A percentile compares a stretch with the other conserved stretches of the same genome.
phyloP scores from a whole-genome alignment of 2,888 invertebrate species.

The Metellina segmentata region DNA sequence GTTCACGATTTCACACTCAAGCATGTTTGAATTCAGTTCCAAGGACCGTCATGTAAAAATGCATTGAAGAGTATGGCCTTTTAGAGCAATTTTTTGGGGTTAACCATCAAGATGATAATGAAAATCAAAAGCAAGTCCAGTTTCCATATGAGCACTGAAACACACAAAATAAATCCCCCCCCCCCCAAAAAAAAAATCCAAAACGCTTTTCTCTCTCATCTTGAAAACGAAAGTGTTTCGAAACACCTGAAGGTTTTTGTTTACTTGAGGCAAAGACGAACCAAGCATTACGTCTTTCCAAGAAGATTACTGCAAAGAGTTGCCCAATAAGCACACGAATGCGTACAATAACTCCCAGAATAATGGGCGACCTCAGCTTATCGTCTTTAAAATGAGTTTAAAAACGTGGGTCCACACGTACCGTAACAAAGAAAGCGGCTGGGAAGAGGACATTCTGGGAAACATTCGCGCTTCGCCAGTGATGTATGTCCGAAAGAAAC shows the following conservation, averaged over 20 bases:
- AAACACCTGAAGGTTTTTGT: conserved; percentile 11
- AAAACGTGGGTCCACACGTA: conserved; percentile 23
- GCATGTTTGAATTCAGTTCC: too few species aligned
- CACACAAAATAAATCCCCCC: too few species aligned
- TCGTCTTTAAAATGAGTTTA: conserved; percentile 27
- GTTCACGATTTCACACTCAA: too few species aligned
- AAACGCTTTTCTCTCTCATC: neutral
- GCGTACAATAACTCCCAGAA: conserved; percentile 13
- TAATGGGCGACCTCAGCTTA: conserved; percentile 51
- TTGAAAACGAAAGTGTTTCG: conserved; percentile 7
- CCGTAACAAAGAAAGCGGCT: conserved; percentile 27
- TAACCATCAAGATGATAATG: too few species aligned
- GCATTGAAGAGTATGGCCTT: too few species aligned
- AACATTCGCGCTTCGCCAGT: conserved; percentile 43
- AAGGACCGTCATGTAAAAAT: too few species aligned
- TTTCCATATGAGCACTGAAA: neutral
- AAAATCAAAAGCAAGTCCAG: too few species aligned
- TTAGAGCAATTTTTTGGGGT: too few species aligned
- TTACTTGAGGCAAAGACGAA: neutral
- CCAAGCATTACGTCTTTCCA: conserved; percentile 9
- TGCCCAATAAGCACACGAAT: conserved; percentile 39
- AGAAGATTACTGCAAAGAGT: conserved; percentile 42
- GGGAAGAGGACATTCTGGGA: conserved; percentile 21
- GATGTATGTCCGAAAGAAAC: conserved; percentile 37
- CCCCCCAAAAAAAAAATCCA: too few species aligned